phyloP scores from a whole-genome alignment of 1,140 invertebrate species.

The Caerostris darwini region DNA sequence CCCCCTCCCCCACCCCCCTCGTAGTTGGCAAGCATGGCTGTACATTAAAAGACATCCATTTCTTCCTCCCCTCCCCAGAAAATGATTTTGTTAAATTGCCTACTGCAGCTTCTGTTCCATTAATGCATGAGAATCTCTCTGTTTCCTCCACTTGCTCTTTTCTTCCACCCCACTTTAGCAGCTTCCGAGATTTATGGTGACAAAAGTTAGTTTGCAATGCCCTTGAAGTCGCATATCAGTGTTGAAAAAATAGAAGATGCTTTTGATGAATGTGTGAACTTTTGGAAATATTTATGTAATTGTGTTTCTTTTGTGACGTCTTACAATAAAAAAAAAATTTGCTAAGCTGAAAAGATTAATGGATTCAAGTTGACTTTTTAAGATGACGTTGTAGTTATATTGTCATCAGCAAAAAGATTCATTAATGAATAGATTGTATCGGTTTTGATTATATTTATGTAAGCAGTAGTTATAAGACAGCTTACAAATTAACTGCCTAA shows the following conservation, averaged over 20 bases:
- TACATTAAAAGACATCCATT: neutral
- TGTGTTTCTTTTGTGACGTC: neutral
- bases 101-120: slow-evolving; percentile 46
- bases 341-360: too few species aligned
- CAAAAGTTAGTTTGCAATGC: slow-evolving; percentile 7
- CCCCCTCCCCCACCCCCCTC: too few species aligned
- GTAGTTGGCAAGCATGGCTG: neutral
- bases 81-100: slow-evolving; percentile 57
- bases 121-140: slow-evolving; percentile 42
- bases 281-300: neutral
- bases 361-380: too few species aligned
- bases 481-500: too few species aligned
- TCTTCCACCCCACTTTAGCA: neutral
- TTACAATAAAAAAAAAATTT: neutral
- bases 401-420: too few species aligned
- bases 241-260: neutral
- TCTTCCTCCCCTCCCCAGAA: neutral
- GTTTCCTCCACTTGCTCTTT: slow-evolving; percentile 2
- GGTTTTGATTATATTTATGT: too few species aligned
- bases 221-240: slow-evolving; percentile 5
- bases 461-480: too few species aligned
- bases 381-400: too few species aligned
- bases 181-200: slow-evolving; percentile 13
- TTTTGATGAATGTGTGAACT: neutral
- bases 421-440: too few species aligned